Conservation (phyloP, 1,140 invertebrate species). For the Zaprionus ornatus region DNA sequence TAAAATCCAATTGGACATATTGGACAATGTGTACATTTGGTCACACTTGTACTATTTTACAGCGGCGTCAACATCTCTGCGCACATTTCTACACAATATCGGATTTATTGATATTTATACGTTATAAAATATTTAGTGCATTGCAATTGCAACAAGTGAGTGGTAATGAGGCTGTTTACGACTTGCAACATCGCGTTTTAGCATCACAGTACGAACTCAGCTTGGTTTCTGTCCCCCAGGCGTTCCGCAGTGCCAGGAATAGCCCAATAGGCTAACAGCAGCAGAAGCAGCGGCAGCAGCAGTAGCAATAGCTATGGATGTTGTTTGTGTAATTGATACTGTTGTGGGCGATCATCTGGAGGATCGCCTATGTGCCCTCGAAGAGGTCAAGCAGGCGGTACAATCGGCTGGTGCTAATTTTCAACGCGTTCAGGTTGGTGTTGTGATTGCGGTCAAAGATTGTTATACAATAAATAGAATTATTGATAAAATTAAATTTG, state of each 20-base stretch:
- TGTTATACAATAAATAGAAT: slow-evolving; percentile 55
- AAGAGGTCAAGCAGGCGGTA: slow-evolving; percentile 93
- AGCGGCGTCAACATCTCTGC: slow-evolving; percentile 49
- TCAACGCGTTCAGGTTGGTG: slow-evolving; percentile 91
- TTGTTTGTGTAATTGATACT: slow-evolving; percentile 95
- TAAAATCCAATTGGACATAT: slow-evolving; percentile 11
- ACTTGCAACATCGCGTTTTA: slow-evolving; percentile 42
- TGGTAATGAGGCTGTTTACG: slow-evolving; percentile 70
- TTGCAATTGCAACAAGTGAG: slow-evolving; percentile 58
- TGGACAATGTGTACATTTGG: background rate
- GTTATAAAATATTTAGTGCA: slow-evolving; percentile 61
- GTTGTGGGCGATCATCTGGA: slow-evolving; percentile 88
- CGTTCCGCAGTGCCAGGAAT: slow-evolving; percentile 57
- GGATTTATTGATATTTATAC: slow-evolving; percentile 57
- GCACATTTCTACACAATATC: slow-evolving; percentile 62
- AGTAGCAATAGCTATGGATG: slow-evolving; percentile 89
- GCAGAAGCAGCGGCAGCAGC: slow-evolving; percentile 1
- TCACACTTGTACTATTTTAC: slow-evolving; percentile 39
- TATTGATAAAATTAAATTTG: slow-evolving; percentile 1
- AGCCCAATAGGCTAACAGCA: slow-evolving; percentile 39
- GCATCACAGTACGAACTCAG: slow-evolving; percentile 18
- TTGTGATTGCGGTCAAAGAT: slow-evolving; percentile 24
- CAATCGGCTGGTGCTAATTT: slow-evolving; percentile 91
- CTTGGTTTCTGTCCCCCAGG: slow-evolving; percentile 41
- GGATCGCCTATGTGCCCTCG: slow-evolving; percentile 91